A percentile compares a stretch with the other conserved stretches of the same genome.
Evolutionary conservation across 2,797 vertebrate species (phyloP).

Genomic region (Artibeus jamaicensis): DNA sequence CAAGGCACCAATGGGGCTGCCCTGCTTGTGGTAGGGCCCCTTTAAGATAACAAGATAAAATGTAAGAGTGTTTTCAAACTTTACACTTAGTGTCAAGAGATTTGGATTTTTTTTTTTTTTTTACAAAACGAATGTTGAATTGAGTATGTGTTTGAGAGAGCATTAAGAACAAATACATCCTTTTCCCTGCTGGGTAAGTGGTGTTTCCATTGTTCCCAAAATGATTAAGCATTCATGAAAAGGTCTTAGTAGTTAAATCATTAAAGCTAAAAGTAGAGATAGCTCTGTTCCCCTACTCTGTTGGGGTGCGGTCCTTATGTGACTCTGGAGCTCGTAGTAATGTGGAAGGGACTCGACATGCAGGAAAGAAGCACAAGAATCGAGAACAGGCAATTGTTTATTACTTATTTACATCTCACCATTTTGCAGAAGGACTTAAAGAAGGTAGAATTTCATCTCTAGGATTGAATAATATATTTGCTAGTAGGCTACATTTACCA

Average conservation of each 20-base stretch:
- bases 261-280: not conserved
- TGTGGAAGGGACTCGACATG: not conserved
- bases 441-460: not conserved
- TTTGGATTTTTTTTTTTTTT: not conserved
- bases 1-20: not conserved
- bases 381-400: not conserved
- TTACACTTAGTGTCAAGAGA: not conserved
- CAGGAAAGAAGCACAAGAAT: not conserved
- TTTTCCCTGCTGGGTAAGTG: not conserved
- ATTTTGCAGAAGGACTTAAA: not conserved
- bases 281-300: not conserved
- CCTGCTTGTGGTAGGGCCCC: too few relatives aligned
- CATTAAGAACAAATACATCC: not conserved
- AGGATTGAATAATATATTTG: not conserved
- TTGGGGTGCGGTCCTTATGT: not conserved
- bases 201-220: not conserved
- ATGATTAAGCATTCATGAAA: slow-evolving; percentile 34
- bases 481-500: not conserved
- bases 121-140: not conserved
- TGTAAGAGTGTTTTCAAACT: not conserved
- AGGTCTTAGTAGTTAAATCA: not conserved
- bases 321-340: not conserved
- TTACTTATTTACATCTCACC: not conserved
- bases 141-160: not conserved
- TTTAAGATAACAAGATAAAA: not conserved